Evolutionary conservation across 2,797 vertebrate species (phyloP), one percentile per base, ranked within the genome.

Genomic region (Salmo trutta): DNA sequence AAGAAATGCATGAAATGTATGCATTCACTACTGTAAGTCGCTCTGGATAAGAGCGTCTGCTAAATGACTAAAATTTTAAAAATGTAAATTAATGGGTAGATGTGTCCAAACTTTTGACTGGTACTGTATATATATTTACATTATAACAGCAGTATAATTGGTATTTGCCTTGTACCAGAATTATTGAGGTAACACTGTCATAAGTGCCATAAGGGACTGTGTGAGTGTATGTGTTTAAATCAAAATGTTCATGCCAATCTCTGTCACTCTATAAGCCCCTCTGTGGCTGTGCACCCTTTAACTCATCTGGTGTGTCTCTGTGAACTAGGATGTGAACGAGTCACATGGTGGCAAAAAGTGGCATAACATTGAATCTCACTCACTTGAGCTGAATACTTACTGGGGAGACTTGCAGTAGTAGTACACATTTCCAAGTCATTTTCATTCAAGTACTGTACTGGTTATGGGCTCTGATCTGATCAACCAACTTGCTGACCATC

Each of bases 271-370:
- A 62, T 62, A 62, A n/a, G 56, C 7, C 56, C 56, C n/a, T 62
- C 21, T 62, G 56, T 36, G 36, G 56, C 56, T 7, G 56, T 62
- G 56, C n/a, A n/a, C 56, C 21, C n/a, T 62, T 62, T 62, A 8
- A 62, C 56, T 62, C 56, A 7, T 21, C 56, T 62, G 56, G 56
- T 62, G n/a, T 62, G 59, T 62, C 59, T n/a, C 59, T 62, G 59
- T 62, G 59, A 62, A 62, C 59, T 62, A 62, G 24, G 59, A 62
- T 24, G 59, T 14, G 59, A 62, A 62, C 56, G n/a, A 36, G 36
- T 36, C 36, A 36, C 56, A 62, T 62, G 56, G 56, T 62, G 56
- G 56, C 56, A 19, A n/a, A 62, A 21, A 62, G 56, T n/a, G 19
- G 15, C 56, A 21, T 21, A n/a, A 21, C 56, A 62, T 62, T 2